Conservation (phyloP, 2,113 vertebrate genomes). For the Platysteira castanea region DNA sequence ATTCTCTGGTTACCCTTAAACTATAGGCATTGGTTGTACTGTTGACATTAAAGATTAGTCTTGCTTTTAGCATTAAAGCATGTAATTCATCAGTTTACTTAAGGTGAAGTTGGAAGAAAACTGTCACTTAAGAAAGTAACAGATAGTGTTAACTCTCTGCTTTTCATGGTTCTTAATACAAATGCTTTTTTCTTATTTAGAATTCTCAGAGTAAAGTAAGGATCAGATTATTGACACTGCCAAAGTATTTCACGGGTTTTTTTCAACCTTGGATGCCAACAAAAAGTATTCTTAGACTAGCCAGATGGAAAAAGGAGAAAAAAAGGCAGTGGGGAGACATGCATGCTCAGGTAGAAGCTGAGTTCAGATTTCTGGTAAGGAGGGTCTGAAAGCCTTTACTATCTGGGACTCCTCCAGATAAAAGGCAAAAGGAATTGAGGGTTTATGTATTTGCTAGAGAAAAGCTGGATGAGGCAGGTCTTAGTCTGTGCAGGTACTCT, state of each 20-base stretch:
- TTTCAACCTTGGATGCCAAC: constrained; percentile 1
- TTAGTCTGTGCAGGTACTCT: not conserved
- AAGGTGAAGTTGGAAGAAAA: not conserved
- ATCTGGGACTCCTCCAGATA: not conserved
- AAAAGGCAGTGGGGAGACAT: not conserved
- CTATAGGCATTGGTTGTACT: not conserved
- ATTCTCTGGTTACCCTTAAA: not conserved
- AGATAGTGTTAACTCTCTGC: not conserved
- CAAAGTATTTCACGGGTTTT: not conserved
- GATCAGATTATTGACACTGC: constrained; percentile 2
- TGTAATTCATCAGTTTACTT: not conserved
- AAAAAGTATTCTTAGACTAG: not conserved
- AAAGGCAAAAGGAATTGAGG: not conserved
- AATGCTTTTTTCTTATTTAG: constrained; percentile 16
- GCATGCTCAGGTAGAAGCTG: not conserved
- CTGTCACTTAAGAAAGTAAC: not conserved
- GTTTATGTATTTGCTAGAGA: not conserved
- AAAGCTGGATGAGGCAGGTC: not conserved
- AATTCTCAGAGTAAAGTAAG: not conserved
- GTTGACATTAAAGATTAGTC: not conserved
- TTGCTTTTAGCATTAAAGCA: not conserved
- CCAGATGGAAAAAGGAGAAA: constrained; percentile 20
- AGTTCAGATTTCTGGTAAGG: not conserved
- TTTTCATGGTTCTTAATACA: constrained; percentile 1
- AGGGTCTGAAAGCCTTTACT: not conserved